phyloP scores from a whole-genome alignment of 2,797 vertebrate species.

The Sus cebifrons region DNA sequence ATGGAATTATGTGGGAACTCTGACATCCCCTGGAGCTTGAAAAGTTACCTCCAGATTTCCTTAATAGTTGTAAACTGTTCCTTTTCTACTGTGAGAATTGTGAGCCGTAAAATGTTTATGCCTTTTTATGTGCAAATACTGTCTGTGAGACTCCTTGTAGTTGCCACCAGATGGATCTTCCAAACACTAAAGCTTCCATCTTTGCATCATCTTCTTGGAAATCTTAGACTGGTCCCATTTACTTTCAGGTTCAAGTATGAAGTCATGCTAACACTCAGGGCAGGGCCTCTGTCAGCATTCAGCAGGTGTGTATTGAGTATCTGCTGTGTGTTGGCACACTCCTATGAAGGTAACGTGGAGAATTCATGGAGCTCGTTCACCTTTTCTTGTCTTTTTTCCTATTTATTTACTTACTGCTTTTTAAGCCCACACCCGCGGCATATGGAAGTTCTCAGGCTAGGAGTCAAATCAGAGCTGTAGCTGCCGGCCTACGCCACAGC shows the following conservation, averaged over 20 bases:
- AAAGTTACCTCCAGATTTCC: slow-evolving; percentile 16
- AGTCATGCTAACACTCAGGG: not conserved
- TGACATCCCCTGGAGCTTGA: not conserved
- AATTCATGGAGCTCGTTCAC: not conserved
- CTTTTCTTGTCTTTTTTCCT: not conserved
- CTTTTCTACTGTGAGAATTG: not conserved
- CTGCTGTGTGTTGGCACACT: not conserved
- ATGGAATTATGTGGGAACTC: not conserved
- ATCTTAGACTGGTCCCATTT: not conserved
- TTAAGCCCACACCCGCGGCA: too few species aligned
- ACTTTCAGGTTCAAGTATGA: slow-evolving; percentile 20
- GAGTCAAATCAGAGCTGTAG: too few species aligned
- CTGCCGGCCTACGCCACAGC: too few species aligned
- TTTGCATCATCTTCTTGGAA: not conserved
- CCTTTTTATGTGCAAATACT: slow-evolving; percentile 2
- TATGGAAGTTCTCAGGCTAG: too few species aligned
- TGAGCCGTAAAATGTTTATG: not conserved
- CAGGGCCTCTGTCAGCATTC: not conserved
- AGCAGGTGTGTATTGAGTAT: not conserved
- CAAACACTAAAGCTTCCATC: not conserved
- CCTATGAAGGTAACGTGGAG: not conserved
- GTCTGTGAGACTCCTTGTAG: not conserved
- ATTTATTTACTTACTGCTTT: too few species aligned
- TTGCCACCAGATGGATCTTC: not conserved
- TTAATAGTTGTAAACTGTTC: not conserved